Conservation (phyloP, 2,888 invertebrate species). For the Orthosia cruda region DNA sequence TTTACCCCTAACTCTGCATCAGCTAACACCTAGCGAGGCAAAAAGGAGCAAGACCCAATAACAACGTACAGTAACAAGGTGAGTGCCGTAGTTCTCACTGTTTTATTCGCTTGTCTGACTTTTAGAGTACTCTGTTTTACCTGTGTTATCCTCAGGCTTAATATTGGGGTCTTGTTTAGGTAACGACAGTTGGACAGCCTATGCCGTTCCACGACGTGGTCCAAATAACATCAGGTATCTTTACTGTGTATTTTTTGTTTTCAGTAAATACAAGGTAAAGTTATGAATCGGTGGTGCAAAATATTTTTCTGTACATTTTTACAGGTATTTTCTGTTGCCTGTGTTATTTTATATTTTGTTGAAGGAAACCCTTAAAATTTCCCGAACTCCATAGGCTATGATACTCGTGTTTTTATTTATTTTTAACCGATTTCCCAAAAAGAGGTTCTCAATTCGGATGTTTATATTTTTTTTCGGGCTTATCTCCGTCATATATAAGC, state of each 20-base stretch:
- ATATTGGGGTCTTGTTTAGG: conserved; percentile 56
- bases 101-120: conserved; percentile 68
- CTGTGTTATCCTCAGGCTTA: conserved; percentile 56
- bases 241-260: conserved; percentile 14
- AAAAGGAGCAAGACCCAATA: conserved; percentile 62
- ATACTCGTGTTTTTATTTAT: conserved; percentile 14
- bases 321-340: conserved; percentile 28
- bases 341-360: conserved; percentile 28
- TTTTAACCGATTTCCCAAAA: too few species aligned
- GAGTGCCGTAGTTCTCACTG: conserved; percentile 61
- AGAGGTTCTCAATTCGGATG: too few species aligned
- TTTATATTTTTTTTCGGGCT: too few species aligned
- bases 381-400: background rate
- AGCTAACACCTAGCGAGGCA: conserved; percentile 57
- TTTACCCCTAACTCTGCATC: conserved; percentile 54
- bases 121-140: conserved; percentile 60
- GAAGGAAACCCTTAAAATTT: conserved; percentile 34
- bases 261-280: conserved; percentile 7
- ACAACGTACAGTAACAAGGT: conserved; percentile 62
- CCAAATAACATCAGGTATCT: conserved; percentile 29
- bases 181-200: conserved; percentile 44
- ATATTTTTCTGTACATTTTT: too few species aligned
- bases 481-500: too few species aligned
- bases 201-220: conserved; percentile 33
- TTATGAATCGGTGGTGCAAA: conserved; percentile 11